A percentile compares a stretch with the other conserved stretches of the same genome.
Conservation (phyloP, 1,140 invertebrate genomes). For the Pectinophora gossypiella region DNA sequence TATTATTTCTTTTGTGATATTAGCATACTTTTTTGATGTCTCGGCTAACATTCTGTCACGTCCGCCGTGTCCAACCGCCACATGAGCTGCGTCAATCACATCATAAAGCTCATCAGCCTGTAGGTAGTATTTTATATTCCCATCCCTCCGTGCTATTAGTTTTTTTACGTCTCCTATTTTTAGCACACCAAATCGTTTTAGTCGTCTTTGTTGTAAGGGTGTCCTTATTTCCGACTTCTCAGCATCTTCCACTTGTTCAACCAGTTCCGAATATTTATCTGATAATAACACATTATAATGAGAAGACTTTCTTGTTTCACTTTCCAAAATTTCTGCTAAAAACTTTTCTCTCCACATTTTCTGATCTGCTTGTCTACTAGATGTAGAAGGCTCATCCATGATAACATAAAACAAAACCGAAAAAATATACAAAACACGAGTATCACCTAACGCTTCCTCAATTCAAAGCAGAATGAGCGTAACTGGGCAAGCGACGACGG, state of each 20-base stretch:
- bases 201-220: neutral
- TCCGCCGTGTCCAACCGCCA: neutral
- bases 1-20: slow-evolving; percentile 11
- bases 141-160: neutral
- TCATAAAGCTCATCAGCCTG: slow-evolving; percentile 3
- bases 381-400: too few species aligned
- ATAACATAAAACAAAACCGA: too few species aligned
- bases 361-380: too few species aligned
- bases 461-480: too few species aligned
- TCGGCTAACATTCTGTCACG: slow-evolving; percentile 3
- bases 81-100: slow-evolving; percentile 4
- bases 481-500: too few species aligned
- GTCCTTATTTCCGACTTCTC: neutral
- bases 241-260: neutral
- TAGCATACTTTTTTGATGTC: slow-evolving; percentile 17
- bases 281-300: neutral
- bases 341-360: too few species aligned
- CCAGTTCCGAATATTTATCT: neutral
- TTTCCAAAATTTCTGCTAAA: too few species aligned
- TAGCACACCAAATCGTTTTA: neutral
- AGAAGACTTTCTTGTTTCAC: too few species aligned
- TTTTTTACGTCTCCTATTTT: neutral
- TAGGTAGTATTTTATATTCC: neutral
- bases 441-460: too few species aligned
- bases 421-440: too few species aligned